Conservation (phyloP, 2,113 vertebrate species). For the Hyla sarda region DNA sequence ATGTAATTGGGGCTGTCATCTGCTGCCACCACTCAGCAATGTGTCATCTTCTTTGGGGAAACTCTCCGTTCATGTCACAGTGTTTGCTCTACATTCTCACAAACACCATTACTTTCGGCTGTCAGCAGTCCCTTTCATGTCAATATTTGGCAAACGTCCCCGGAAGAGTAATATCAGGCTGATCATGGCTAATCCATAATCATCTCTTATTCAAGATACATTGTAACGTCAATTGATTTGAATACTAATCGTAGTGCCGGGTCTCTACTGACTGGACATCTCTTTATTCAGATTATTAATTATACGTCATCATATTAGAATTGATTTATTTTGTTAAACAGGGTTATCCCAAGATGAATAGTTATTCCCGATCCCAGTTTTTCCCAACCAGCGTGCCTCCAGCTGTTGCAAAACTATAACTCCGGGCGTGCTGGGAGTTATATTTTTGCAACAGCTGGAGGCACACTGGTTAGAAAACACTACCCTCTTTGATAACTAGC, state of each 20-base stretch:
- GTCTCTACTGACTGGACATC: background rate
- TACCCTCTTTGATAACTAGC: too few relatives aligned
- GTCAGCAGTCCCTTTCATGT: conserved; percentile 20
- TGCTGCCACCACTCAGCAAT: conserved; percentile 37
- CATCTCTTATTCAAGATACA: background rate
- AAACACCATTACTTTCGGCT: conserved; percentile 21
- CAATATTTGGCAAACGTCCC: conserved; percentile 21
- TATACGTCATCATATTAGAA: background rate
- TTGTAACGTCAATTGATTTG: background rate
- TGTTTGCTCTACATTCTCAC: conserved; percentile 12
- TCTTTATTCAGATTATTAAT: background rate
- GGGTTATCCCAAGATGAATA: too few relatives aligned
- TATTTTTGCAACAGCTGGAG: too few relatives aligned
- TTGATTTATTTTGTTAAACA: too few relatives aligned
- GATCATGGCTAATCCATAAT: background rate
- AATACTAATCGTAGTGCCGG: background rate
- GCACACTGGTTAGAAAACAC: too few relatives aligned
- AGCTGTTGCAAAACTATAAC: too few relatives aligned
- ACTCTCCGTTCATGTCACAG: conserved; percentile 32
- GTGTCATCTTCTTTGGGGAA: conserved; percentile 38
- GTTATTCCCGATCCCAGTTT: too few relatives aligned
- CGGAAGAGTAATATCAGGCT: conserved; percentile 5
- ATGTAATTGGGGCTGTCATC: conserved; percentile 32
- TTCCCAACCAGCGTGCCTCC: too few relatives aligned
- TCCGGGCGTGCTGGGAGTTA: too few relatives aligned